Percentiles rank a stretch among this genome's conserved stretches.
Evolutionary conservation across 1,140 invertebrate genomes (phyloP).

Genomic region (Drosophila quadrilineata): DNA sequence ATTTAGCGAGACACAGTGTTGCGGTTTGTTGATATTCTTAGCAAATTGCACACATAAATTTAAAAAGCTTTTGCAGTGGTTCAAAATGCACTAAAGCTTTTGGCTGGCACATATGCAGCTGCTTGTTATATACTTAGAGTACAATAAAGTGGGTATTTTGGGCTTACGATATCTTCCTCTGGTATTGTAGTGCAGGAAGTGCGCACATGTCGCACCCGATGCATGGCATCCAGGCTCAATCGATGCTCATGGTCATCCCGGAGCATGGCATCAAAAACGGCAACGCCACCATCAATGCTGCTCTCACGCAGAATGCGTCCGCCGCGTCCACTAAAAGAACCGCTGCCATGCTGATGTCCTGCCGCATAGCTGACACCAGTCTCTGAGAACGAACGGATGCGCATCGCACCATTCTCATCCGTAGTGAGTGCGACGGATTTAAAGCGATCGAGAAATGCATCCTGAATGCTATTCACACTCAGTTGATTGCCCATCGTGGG

Average conservation of each 20-base stretch:
- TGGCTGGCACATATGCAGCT: not conserved
- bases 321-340: slow-evolving; percentile 54
- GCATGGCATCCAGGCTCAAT: slow-evolving; percentile 63
- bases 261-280: slow-evolving; percentile 56
- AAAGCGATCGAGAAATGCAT: slow-evolving; percentile 75
- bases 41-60: no score
- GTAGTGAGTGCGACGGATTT: slow-evolving; percentile 71
- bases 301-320: slow-evolving; percentile 63
- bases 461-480: slow-evolving; percentile 70
- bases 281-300: slow-evolving; percentile 70
- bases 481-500: slow-evolving; percentile 70
- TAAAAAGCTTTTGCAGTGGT: slow-evolving; percentile 20
- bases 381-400: slow-evolving; percentile 75
- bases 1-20: no score
- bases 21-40: no score
- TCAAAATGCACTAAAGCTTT: no score
- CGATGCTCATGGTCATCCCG: slow-evolving; percentile 71
- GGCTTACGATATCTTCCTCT: slow-evolving; percentile 75
- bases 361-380: slow-evolving; percentile 47
- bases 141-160: not conserved
- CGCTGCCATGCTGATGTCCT: slow-evolving; percentile 34
- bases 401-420: slow-evolving; percentile 71
- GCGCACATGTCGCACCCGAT: slow-evolving; percentile 71
- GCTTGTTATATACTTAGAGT: no score
- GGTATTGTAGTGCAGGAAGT: slow-evolving; percentile 77